phyloP scores from a whole-genome alignment of 1,140 invertebrate species.

The Pseudomyrmex flavicornis region DNA sequence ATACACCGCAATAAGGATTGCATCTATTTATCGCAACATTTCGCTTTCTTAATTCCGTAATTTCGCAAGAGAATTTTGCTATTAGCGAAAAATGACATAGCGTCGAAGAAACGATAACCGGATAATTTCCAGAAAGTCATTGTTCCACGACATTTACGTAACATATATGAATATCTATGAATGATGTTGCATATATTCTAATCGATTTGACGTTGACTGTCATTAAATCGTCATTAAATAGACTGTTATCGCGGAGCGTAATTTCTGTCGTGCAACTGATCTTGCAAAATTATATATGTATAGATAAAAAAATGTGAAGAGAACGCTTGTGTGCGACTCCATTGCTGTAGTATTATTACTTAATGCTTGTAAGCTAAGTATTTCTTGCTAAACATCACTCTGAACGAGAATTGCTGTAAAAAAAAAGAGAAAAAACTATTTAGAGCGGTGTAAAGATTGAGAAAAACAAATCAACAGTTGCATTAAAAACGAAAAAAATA shows the following conservation, averaged over 20 bases:
- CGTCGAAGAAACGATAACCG: neutral
- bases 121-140: constrained; percentile 24
- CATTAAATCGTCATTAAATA: constrained; percentile 5
- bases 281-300: constrained; percentile 23
- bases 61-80: constrained; percentile 26
- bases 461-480: no score
- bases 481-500: no score
- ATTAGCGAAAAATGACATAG: constrained; percentile 36
- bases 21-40: constrained; percentile 27
- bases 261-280: neutral
- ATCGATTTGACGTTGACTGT: constrained; percentile 32
- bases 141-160: constrained; percentile 40
- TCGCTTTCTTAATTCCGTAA: constrained; percentile 32
- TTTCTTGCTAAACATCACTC: no score
- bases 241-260: neutral
- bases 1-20: neutral
- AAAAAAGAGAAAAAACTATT: no score
- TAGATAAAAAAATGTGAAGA: no score
- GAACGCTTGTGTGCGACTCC: no score
- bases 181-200: neutral
- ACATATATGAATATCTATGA: constrained; percentile 1
- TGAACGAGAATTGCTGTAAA: no score
- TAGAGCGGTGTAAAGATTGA: no score
- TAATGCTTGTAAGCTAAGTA: no score
- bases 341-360: no score